Evolutionary conservation across 2,113 vertebrate species (phyloP).

Genomic region (Anhinga anhinga): DNA sequence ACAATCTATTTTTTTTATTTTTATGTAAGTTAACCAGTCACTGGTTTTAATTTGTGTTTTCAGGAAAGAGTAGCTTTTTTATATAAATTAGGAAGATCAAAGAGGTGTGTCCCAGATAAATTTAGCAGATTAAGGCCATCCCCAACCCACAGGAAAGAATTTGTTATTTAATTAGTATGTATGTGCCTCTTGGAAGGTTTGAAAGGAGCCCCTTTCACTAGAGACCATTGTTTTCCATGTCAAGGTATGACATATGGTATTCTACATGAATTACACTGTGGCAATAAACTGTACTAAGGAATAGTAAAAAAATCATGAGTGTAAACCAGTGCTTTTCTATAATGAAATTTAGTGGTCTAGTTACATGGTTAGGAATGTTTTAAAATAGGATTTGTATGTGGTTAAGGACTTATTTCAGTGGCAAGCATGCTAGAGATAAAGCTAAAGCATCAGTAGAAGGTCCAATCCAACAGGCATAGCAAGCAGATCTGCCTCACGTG

Average conservation of each 20-base stretch:
- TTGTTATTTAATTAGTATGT: not conserved
- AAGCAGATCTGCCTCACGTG: not conserved
- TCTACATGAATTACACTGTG: not conserved
- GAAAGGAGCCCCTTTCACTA: not conserved
- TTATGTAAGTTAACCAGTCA: not conserved
- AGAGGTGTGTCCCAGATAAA: not conserved
- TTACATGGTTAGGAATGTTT: not conserved
- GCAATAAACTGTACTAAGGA: not conserved
- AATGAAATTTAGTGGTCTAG: not conserved
- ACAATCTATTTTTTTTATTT: not conserved
- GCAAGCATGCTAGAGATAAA: not conserved
- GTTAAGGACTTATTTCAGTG: not conserved
- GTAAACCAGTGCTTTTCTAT: not conserved
- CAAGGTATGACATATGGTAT: not conserved
- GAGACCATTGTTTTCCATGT: not conserved
- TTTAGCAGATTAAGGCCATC: not conserved
- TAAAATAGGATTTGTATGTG: not conserved
- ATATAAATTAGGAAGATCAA: not conserved
- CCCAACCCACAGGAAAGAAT: not conserved
- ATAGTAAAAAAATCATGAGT: not conserved
- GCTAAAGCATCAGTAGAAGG: not conserved
- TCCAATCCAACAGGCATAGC: not conserved
- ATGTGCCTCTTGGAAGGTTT: not conserved
- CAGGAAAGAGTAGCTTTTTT: not conserved
- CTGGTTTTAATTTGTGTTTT: not conserved